Conservation (phyloP, 2,888 invertebrate genomes). For the Toxonevra muliebris region DNA sequence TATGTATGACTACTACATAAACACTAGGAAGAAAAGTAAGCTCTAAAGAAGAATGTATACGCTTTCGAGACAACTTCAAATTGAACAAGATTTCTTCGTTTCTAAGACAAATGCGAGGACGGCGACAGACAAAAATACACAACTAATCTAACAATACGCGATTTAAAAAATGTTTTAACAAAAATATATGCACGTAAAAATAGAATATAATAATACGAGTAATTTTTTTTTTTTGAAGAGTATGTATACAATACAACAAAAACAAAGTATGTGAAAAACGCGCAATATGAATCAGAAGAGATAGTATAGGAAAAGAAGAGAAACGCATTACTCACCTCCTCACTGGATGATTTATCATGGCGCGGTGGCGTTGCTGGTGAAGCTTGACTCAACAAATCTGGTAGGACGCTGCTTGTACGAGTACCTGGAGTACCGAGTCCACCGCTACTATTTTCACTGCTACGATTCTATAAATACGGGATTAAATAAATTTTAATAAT, state of each 20-base stretch:
- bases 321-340: slow-evolving; percentile 79
- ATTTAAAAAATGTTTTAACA: slow-evolving; percentile 5
- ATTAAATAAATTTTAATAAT: too few relatives aligned
- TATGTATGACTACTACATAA: background rate
- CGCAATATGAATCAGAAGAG: slow-evolving; percentile 9
- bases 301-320: background rate
- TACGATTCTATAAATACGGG: slow-evolving; percentile 52
- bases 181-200: slow-evolving; percentile 1
- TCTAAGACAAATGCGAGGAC: slow-evolving; percentile 14
- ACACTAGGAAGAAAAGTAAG: background rate
- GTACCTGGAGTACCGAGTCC: slow-evolving; percentile 73
- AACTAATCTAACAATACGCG: background rate
- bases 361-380: slow-evolving; percentile 86
- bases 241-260: background rate
- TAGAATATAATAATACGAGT: background rate
- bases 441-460: slow-evolving; percentile 59
- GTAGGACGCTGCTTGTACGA: slow-evolving; percentile 91
- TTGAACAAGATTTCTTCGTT: background rate
- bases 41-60: background rate
- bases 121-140: slow-evolving; percentile 6
- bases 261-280: slow-evolving; percentile 20
- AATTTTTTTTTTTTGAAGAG: background rate
- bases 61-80: too few relatives aligned
- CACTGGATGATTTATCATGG: slow-evolving; percentile 92
- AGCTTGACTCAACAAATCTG: slow-evolving; percentile 92